Evolutionary conservation across 2,113 vertebrate genomes (phyloP), one percentile per base, ranked within the genome.

Genomic region (Corythaeola cristata): DNA sequence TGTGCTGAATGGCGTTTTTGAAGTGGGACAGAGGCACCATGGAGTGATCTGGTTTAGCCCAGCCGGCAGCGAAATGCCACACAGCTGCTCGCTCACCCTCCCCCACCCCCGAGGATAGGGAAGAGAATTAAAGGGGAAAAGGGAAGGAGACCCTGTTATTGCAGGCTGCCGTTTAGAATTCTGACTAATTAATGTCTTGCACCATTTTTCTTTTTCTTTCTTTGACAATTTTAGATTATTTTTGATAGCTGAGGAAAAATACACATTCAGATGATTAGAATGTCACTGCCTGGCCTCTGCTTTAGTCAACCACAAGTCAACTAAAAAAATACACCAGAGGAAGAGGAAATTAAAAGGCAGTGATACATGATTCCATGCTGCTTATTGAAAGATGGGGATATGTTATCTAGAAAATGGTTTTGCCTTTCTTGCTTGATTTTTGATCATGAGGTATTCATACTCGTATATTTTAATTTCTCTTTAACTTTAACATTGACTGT

Each of bases 241-340:
- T 94, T 80, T 95, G 90, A 94, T 59, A 83, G 73, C 53, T 92
- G 62, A 88, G 67, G 41, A 91, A 92, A 91, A 90, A 83, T 60
- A 74, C 8, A 64, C 45, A 88, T 93, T 77, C 62, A 45, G 63
- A 69, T 5, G 7, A 74, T 93, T 88, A 93, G 75, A 95, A 68
- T 69, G 56, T 78, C 87, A 35, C 71, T 90, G 49, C 72, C 66
- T 88, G 62, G 28, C 87, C 52, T 88, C 47, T 87, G 73, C 55
- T 90, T 12, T 64, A 85, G 90, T 88, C 58, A 92, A 45, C 50
- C 53, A 79, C 19, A 63, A 91, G 66, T 88, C 66, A 90, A 80
- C 35, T 88, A 71, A 88, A 93, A 91, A 56, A 72, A 56, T 68
- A 53, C 45, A 85, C 78, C 75, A 75, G 37, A 89, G 73, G 33